Evolutionary conservation across 30 jellyfish, hydroid and myxozoan species (phyloP).

Genomic region (Hydra vulgaris): DNA sequence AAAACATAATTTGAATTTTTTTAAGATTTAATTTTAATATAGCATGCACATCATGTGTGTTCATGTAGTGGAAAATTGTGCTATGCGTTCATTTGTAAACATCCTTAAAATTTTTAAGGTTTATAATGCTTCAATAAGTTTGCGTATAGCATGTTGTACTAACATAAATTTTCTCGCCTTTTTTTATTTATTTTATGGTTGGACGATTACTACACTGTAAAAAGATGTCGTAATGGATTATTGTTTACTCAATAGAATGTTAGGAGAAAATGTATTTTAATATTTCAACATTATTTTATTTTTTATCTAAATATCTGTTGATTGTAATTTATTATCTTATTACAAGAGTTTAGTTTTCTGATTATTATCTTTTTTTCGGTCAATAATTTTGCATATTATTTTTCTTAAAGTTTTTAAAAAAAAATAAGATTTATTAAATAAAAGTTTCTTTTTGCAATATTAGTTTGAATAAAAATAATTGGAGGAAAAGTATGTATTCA

Average conservation of each 20-base stretch:
- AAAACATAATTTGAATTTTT: background rate
- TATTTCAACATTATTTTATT: background rate
- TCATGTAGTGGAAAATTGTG: background rate
- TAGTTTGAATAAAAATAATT: background rate
- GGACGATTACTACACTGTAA: background rate
- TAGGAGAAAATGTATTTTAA: background rate
- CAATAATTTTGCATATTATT: background rate
- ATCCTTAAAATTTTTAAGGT: background rate
- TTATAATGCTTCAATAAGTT: background rate
- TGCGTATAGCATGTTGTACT: background rate
- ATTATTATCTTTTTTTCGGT: background rate
- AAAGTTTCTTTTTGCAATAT: background rate
- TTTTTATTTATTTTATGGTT: background rate
- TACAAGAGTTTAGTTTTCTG: background rate
- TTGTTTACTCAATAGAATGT: background rate
- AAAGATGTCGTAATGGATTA: background rate
- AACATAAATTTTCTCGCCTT: background rate
- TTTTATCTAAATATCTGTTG: background rate
- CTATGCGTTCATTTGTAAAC: background rate
- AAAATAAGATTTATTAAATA: too few relatives aligned
- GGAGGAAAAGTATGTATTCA: background rate
- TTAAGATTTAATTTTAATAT: too few relatives aligned
- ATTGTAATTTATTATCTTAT: background rate
- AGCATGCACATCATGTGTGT: background rate
- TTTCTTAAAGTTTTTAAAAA: background rate